Evolutionary conservation across 2,113 vertebrate genomes (phyloP).

Genomic region (Fulica atra): DNA sequence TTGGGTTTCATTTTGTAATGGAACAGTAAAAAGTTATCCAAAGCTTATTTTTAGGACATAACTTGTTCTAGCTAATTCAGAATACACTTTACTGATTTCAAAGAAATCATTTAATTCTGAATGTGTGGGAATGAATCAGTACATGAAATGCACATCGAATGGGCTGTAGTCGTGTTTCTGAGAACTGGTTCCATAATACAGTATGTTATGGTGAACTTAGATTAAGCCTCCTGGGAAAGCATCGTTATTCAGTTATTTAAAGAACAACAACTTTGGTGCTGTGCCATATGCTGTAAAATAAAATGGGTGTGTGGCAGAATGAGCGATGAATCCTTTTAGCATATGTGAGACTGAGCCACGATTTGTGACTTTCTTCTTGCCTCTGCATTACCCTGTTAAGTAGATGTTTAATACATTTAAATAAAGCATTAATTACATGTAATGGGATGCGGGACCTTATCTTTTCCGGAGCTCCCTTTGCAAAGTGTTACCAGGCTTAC

Average conservation of each 20-base stretch:
- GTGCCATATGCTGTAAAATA: neutral
- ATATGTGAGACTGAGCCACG: neutral
- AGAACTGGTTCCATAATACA: neutral
- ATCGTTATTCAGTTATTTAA: constrained; percentile 17
- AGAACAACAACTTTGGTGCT: neutral
- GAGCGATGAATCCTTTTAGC: neutral
- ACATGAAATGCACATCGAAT: neutral
- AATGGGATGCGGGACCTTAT: neutral
- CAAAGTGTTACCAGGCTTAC: neutral
- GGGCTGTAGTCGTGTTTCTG: neutral
- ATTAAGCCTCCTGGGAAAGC: neutral
- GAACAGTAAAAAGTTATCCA: neutral
- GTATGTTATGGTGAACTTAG: neutral
- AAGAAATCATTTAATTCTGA: neutral
- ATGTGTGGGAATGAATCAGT: neutral
- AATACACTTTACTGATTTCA: neutral
- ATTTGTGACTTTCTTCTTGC: constrained; percentile 23
- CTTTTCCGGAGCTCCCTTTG: neutral
- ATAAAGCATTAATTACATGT: neutral
- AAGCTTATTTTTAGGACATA: neutral
- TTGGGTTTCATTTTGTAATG: neutral
- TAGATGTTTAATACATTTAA: neutral
- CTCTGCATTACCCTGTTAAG: neutral
- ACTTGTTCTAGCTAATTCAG: neutral
- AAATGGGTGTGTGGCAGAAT: neutral